phyloP scores from a whole-genome alignment of 1,140 invertebrate genomes.

The Caenorhabditis remanei region DNA sequence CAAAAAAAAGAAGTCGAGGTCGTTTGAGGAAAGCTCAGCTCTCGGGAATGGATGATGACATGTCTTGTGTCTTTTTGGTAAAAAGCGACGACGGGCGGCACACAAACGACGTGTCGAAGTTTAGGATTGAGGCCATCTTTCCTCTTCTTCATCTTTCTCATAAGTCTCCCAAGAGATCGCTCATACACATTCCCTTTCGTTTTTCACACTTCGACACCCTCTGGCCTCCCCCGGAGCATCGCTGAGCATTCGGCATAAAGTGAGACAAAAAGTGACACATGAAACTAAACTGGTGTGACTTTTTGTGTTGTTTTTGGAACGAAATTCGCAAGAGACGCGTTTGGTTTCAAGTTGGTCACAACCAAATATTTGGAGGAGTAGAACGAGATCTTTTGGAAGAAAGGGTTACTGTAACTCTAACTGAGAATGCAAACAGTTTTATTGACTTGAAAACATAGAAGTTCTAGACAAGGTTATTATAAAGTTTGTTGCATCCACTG shows the following conservation, averaged over 20 bases:
- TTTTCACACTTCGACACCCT: constrained; percentile 56
- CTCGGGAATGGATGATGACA: constrained; percentile 50
- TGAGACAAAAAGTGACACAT: constrained; percentile 55
- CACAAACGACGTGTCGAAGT: constrained; percentile 55
- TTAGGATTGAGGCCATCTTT: constrained; percentile 23
- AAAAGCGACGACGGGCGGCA: constrained; percentile 53
- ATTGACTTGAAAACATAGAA: no score
- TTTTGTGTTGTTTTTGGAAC: constrained; percentile 29
- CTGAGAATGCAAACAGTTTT: no score
- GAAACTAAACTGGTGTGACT: constrained; percentile 47
- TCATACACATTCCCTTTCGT: constrained; percentile 54
- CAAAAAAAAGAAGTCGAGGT: not conserved
- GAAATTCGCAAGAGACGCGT: not conserved
- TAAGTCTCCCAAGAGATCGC: constrained; percentile 53
- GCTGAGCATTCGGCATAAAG: constrained; percentile 8
- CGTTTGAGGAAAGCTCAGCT: constrained; percentile 22
- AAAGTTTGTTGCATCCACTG: not conserved
- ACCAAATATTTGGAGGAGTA: not conserved
- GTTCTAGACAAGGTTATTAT: not conserved
- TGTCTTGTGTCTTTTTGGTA: constrained; percentile 49
- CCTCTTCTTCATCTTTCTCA: constrained; percentile 40
- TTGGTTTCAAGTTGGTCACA: not conserved
- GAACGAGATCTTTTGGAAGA: not conserved
- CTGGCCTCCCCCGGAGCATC: not conserved
- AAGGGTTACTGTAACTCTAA: no score